phyloP scores from a whole-genome alignment of 2,113 vertebrate genomes.

The Phyllostomus discolor region DNA sequence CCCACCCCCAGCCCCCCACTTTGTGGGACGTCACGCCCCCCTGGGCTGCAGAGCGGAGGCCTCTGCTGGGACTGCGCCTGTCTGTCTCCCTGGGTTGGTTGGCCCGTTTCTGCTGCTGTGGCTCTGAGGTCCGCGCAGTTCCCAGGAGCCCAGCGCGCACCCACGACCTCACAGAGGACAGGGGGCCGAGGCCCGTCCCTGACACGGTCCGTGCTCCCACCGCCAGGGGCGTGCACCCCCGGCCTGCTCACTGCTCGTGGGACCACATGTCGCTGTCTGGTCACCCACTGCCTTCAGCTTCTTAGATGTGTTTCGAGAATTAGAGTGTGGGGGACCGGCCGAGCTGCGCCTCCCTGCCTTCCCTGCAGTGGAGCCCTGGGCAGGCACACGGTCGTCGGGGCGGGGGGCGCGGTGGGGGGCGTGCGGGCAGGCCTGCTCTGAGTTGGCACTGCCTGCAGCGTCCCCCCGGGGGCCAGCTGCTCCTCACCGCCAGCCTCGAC shows the following conservation, averaged over 20 bases:
- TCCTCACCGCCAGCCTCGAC: background rate
- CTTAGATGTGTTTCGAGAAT: background rate
- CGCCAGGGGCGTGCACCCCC: background rate
- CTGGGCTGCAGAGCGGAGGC: background rate
- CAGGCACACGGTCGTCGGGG: background rate
- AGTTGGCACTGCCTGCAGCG: background rate
- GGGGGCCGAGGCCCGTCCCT: fast-evolving
- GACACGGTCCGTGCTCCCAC: background rate
- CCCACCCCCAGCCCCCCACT: background rate
- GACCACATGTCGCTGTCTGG: fast-evolving
- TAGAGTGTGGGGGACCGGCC: background rate
- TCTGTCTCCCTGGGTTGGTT: too few species aligned
- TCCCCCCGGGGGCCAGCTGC: background rate
- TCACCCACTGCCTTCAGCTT: background rate
- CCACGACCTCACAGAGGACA: background rate
- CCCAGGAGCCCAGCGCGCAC: background rate
- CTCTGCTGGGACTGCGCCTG: fast-evolving
- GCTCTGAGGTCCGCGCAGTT: too few species aligned
- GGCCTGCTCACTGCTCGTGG: background rate
- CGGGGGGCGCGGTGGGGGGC: background rate
- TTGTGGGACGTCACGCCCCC: background rate
- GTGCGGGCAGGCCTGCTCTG: background rate
- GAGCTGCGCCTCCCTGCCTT: background rate
- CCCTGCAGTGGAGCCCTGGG: background rate
- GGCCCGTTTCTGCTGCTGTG: too few species aligned